phyloP scores from a whole-genome alignment of 2,113 vertebrate genomes.

The Eurystomus gularis region DNA sequence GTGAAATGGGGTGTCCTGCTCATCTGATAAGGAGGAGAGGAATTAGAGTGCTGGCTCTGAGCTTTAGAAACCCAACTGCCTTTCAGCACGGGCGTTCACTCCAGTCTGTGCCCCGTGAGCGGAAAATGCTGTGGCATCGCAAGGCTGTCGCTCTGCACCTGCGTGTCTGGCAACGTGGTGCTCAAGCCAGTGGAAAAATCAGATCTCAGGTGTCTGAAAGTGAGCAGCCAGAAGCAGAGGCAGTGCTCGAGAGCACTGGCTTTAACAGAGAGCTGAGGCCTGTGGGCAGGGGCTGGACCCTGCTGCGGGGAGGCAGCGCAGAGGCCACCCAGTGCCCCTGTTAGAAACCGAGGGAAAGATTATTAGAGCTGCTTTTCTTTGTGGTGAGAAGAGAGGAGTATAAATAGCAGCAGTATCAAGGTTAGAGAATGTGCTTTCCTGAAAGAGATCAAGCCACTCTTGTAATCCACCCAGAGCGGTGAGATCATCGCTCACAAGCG shows the following conservation, averaged over 20 bases:
- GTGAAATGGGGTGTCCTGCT: not conserved
- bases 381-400: slow-evolving; percentile 2
- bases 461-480: slow-evolving; percentile 46
- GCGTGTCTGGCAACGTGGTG: not conserved
- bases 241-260: accelerated
- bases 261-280: not conserved
- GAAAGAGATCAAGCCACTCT: slow-evolving; percentile 62
- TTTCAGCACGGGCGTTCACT: not conserved
- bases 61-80: not conserved
- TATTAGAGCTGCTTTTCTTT: slow-evolving; percentile 28
- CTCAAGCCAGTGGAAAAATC: slow-evolving; percentile 29
- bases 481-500: slow-evolving; percentile 59
- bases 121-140: not conserved
- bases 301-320: accelerated
- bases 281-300: not conserved
- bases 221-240: not conserved
- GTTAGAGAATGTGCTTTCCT: slow-evolving; percentile 64
- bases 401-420: slow-evolving; percentile 62
- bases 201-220: not conserved
- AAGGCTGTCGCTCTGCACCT: not conserved
- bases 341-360: not conserved
- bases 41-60: not conserved
- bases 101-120: not conserved
- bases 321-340: not conserved
- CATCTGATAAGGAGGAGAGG: not conserved